Base-by-base conservation (phyloP, 1,140 invertebrate genomes). In the Cheumatopsyche charites region DNA sequence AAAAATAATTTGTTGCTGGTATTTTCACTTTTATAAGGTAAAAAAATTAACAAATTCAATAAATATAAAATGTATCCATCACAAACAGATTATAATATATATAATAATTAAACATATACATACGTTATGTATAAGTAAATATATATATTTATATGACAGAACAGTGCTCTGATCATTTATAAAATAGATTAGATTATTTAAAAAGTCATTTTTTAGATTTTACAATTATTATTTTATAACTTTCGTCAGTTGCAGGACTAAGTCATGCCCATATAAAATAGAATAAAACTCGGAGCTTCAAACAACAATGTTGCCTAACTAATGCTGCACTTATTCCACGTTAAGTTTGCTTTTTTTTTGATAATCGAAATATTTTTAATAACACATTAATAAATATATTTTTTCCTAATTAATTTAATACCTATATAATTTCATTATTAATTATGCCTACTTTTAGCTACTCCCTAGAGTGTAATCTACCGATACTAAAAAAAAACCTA, bases 361-460 rank as follows among this genome's bases (percentile, higher is more conserved):
- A 73, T 73, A 71, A 76, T 71, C 71, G 61, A 69, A 73, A 71
- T 55, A 15, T 71, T 75, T 75, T 71, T 36, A 36, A 58, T 67
- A 73, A 76, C 74, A 75, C 74, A 73, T 73, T 76, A 76, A 76
- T 76, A 76, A 76, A 76, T 76, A 76, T 73, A 75, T 72, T 75
- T 75, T 66, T 71, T 70, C 72, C 72, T 73, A 76, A 73, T 70
- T 75, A 58, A 58, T 58, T 72, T 67, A 70, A 76, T 67, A 76
- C 70, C 74, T 76, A 76, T 71, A 76, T 69, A 73, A 58, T 65
- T 73, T 76, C 70, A 73, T 72, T 76, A 73, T 68, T 73, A 70
- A 76, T 76, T 76, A 76, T 66, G 71, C 65, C 74, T 76, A 76
- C 74, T 49, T 71, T 73, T 73, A 73, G 70, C 74, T 76, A 76